Base-by-base conservation (phyloP, 2,888 invertebrate genomes). In the Dryobota labecula region DNA sequence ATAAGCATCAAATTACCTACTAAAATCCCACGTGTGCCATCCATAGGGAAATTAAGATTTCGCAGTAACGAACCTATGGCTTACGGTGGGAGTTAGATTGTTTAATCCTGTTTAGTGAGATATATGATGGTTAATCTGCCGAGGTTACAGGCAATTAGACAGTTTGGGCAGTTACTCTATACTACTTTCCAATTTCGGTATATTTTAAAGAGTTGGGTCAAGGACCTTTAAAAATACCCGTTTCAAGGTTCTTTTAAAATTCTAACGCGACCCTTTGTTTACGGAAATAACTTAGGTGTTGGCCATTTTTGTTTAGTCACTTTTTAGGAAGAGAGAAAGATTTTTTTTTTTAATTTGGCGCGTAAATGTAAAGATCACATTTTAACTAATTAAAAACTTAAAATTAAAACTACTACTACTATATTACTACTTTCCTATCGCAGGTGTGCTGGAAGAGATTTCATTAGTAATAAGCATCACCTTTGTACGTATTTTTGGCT, bases 21-120 rank as follows among this genome's bases (percentile, higher is more conserved):
- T 27, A 13, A 24, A 36, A 24, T 45, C n/a, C 24, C n/a, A 60
- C 24, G 20, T 43, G 24, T 20, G 2, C 9, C 24, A 43, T 53
- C 71, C 60, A n/a, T 30, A 30, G 63, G 43, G 60, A 70, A 70
- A 70, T 54, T 41, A 57, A 41, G 27, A 58, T 57, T 75, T 54
- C 3, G 41, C 53, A 75, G 41, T 45, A 27, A 75, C 51, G 20
- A 15, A n/a, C 33, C 47, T 51, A 6, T 54, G 24, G 13, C 7
- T 2, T 20, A 33, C 2, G 24, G 20, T n/a, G 13, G 24, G 20
- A 58, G 13, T 53, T 27, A 15, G 18, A 54, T 64, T 63, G 71
- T 70, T 63, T 77, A 63, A 49, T 60, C 63, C 57, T 60, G 57
- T 68, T 73, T 62, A 36, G 24, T 56, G n/a, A 30, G 27, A 15